These are phyloP conservation scores for Ctenoplectra terminalis DNA, from an alignment of 1,140 invertebrate species.

Conservation along the genomic window DNA sequence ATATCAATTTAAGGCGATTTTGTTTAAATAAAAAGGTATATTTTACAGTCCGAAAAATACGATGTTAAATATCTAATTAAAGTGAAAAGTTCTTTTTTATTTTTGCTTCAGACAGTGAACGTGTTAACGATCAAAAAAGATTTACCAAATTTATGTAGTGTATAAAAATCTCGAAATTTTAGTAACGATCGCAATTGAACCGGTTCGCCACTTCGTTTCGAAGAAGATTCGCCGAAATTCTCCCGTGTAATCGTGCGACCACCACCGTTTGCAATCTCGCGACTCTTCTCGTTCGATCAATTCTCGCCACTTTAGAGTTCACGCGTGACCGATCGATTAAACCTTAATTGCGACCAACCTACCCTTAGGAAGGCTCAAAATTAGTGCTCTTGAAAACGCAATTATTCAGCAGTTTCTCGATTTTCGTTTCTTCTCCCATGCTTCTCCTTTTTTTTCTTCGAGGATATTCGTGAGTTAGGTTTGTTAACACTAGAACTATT, in stretches of 20 bases:
- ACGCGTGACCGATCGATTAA: not conserved
- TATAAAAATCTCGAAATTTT: too few species aligned
- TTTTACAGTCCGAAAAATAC: too few species aligned
- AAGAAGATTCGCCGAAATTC: too few species aligned
- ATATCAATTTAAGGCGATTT: too few species aligned
- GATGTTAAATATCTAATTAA: too few species aligned
- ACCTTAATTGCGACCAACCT: not conserved
- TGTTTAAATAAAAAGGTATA: too few species aligned
- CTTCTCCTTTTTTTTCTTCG: constrained; percentile 1
- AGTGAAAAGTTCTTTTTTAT: not conserved
- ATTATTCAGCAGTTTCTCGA: constrained; percentile 1
- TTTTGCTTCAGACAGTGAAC: not conserved
- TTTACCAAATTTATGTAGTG: too few species aligned
- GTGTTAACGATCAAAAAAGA: not conserved
- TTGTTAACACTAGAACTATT: too few species aligned
- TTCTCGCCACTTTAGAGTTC: not conserved
- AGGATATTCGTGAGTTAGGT: too few species aligned
- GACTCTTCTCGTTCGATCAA: not conserved
- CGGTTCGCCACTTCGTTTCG: too few species aligned
- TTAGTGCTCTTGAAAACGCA: not conserved
- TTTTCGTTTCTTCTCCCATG: constrained; percentile 11
- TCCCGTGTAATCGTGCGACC: not conserved
- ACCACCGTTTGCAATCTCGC: constrained; percentile 11
- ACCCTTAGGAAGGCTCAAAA: not conserved
- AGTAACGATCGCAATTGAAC: too few species aligned